These are phyloP conservation scores for Intellagama lesueurii DNA, from an alignment of 2,797 vertebrate genomes.

Conservation along the genomic window DNA sequence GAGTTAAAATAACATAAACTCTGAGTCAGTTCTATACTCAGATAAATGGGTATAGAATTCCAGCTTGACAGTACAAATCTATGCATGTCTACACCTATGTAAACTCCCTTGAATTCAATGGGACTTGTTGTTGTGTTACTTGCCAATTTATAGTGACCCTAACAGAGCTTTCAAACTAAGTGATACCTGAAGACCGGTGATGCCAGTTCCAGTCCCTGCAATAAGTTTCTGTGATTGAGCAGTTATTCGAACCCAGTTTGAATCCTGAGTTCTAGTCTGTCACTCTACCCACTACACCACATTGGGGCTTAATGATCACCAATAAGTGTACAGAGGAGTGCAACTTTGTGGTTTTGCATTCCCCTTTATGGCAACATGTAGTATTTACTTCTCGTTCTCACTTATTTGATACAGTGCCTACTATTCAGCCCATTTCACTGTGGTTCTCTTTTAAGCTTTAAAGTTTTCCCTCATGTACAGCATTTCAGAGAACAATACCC, in stretches of 20 bases:
- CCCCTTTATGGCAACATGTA: not conserved
- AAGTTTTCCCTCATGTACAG: not conserved
- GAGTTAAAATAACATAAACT: not conserved
- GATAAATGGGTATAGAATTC: not conserved
- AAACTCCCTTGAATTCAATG: not conserved
- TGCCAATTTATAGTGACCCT: too few relatives aligned
- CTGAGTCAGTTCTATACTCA: not conserved
- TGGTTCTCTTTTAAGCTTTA: not conserved
- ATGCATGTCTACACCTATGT: not conserved
- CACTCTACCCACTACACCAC: too few relatives aligned
- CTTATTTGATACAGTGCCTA: not conserved
- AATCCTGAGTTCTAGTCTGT: too few relatives aligned
- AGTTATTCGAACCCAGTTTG: too few relatives aligned
- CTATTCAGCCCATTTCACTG: not conserved
- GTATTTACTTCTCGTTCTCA: not conserved
- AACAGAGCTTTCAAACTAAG: too few relatives aligned
- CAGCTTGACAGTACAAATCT: not conserved
- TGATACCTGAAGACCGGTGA: too few relatives aligned
- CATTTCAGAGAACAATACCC: not conserved
- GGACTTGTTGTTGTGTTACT: not conserved
- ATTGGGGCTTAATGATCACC: not conserved
- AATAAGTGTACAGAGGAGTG: not conserved
- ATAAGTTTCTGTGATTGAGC: too few relatives aligned
- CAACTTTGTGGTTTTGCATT: not conserved
- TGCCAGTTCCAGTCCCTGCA: too few relatives aligned